These are phyloP conservation scores for Scyliorhinus canicula DNA, from an alignment of 2,797 vertebrate genomes.

Conservation along the genomic window DNA sequence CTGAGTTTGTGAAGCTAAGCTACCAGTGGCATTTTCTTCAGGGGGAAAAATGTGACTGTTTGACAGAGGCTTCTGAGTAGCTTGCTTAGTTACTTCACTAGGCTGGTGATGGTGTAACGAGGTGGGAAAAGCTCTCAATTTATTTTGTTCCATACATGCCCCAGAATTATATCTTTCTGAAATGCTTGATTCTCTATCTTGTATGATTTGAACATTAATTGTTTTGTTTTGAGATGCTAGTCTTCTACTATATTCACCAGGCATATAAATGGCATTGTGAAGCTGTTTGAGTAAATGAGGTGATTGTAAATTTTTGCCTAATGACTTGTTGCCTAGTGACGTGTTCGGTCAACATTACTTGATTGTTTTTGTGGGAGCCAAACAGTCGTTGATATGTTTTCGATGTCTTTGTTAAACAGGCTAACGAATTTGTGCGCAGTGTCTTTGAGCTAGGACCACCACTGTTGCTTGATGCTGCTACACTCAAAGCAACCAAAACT, in stretches of 20 bases:
- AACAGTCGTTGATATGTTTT: too few species aligned
- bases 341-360: background rate
- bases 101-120: background rate
- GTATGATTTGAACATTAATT: background rate
- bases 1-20: background rate
- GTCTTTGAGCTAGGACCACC: constrained; percentile 95
- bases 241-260: background rate
- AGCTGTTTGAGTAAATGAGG: background rate
- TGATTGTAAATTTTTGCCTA: background rate
- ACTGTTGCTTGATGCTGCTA: constrained; percentile 77
- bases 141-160: background rate
- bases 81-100: background rate
- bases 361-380: background rate
- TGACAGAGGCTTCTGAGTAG: background rate
- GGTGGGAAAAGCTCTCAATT: background rate
- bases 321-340: background rate
- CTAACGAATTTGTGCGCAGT: constrained; percentile 90
- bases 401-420: constrained; percentile 54
- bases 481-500: constrained; percentile 91
- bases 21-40: background rate
- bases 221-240: background rate
- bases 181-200: background rate
- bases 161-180: background rate
- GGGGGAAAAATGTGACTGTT: background rate
- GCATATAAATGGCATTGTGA: background rate